Base-by-base conservation (phyloP, 2,888 invertebrate genomes). In the Adelphocoris suturalis region DNA sequence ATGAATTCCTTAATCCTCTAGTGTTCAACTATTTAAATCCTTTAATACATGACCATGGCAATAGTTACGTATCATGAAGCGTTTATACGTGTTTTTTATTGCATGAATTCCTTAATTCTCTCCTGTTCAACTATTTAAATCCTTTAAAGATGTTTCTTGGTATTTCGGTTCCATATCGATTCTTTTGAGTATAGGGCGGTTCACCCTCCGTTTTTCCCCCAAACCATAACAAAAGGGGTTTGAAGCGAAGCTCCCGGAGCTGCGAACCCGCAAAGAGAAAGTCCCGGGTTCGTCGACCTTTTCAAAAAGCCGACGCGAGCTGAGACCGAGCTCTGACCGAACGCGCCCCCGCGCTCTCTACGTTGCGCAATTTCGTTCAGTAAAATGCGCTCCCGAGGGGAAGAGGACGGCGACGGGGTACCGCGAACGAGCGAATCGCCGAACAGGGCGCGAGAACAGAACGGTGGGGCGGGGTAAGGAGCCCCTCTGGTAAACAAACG, bases 401-500 rank as follows among this genome's bases (percentile, higher is more conserved):
- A 61, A 61, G 68, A 68, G 68, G 68, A 68, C 23, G 68, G 57
- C n/a, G 57, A n/a, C 11, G 68, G n/a, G 27, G 12, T 23, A 23
- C 7, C 37, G 37, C 37, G 37, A 37, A 37, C 37, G 37, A 37
- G 37, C 37, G 37, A 37, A 4, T 7, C 37, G 2, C 37, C 37
- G 37, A 37, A 37, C 37, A 37, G 37, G 37, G 37, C 7, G 37
- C 37, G 37, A 7, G 37, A 37, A 37, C 37, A 37, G 37, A 37
- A 7, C 37, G 37, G 37, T 57, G 57, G 68, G 68, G 68, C 23
- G 23, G 68, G 19, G 68, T 23, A 68, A 23, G 23, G 23, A 68
- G 23, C 68, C 68, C 68, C 68, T 68, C 68, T 68, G 68, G 68
- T 68, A 68, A 68, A 68, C 68, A 68, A 68, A 68, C 68, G 68